These are phyloP conservation scores for Thamnophis sirtalis DNA, from an alignment of 2,113 vertebrate genomes.

Conservation along the genomic window DNA sequence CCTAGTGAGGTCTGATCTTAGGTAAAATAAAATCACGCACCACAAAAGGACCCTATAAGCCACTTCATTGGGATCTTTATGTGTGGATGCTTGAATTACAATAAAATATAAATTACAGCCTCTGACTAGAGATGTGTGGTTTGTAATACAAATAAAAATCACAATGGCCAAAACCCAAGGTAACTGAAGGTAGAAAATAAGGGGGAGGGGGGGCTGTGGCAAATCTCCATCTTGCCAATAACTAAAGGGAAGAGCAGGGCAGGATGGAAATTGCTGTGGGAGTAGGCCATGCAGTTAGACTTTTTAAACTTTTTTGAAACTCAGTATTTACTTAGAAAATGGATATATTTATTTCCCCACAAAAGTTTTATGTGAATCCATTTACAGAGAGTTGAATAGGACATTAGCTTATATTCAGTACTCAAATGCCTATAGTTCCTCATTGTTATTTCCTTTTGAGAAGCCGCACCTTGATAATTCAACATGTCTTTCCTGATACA, in stretches of 20 bases:
- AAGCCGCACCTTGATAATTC: background rate
- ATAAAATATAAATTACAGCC: slow-evolving; percentile 9
- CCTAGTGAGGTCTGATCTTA: slow-evolving; percentile 26
- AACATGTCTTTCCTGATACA: background rate
- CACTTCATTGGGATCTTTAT: slow-evolving; percentile 28
- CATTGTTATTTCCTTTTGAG: background rate
- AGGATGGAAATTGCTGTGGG: background rate
- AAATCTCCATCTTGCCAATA: background rate
- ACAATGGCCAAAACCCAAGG: background rate
- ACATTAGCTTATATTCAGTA: background rate
- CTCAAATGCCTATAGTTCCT: background rate
- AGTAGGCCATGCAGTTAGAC: background rate
- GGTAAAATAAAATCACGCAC: slow-evolving; percentile 6
- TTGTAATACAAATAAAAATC: slow-evolving; percentile 1
- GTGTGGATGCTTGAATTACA: slow-evolving; percentile 2
- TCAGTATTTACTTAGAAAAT: background rate
- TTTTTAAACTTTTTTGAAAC: background rate
- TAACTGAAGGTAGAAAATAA: too few relatives aligned
- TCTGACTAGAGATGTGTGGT: slow-evolving; percentile 8
- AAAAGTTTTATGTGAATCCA: background rate
- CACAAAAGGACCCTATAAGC: background rate
- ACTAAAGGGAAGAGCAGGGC: background rate
- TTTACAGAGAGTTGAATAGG: background rate
- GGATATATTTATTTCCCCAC: background rate
- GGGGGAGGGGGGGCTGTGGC: background rate